Percentiles rank a stretch among this genome's conserved stretches.
Evolutionary conservation across 1,140 invertebrate genomes (phyloP).

Genomic region (Leucophenga varia): DNA sequence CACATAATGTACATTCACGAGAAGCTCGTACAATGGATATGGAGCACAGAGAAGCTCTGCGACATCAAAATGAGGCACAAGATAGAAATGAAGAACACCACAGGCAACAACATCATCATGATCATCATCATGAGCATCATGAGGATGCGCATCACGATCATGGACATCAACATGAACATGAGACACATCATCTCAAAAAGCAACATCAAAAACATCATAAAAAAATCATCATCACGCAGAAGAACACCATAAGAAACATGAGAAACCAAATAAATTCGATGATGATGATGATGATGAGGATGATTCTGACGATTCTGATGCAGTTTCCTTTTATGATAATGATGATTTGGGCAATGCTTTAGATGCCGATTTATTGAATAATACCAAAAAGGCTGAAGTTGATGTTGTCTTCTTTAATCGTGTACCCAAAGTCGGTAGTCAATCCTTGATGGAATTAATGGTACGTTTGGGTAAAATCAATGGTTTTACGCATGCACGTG

Average conservation of each 20-base stretch:
- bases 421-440: conserved; percentile 84
- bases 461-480: conserved; percentile 72
- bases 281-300: conserved; percentile 7
- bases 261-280: too few species aligned
- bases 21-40: conserved; percentile 8
- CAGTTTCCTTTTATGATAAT: not conserved
- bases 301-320: not conserved
- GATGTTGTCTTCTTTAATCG: conserved; percentile 85
- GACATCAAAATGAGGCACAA: not conserved
- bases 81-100: conserved; percentile 4
- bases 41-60: not conserved
- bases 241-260: too few species aligned
- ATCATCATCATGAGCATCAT: conserved; percentile 16
- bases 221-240: too few species aligned
- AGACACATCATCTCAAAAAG: too few species aligned
- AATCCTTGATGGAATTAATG: conserved; percentile 85
- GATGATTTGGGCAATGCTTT: conserved; percentile 14
- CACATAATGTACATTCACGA: conserved; percentile 27
- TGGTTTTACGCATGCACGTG: conserved; percentile 77
- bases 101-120: conserved; percentile 22
- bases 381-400: conserved; percentile 70
- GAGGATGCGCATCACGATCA: conserved; percentile 27
- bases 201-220: too few species aligned
- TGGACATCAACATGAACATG: too few species aligned
- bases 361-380: conserved; percentile 64